Evolutionary conservation across 1,140 invertebrate genomes (phyloP).

Genomic region (Pachypeltis micranthus): DNA sequence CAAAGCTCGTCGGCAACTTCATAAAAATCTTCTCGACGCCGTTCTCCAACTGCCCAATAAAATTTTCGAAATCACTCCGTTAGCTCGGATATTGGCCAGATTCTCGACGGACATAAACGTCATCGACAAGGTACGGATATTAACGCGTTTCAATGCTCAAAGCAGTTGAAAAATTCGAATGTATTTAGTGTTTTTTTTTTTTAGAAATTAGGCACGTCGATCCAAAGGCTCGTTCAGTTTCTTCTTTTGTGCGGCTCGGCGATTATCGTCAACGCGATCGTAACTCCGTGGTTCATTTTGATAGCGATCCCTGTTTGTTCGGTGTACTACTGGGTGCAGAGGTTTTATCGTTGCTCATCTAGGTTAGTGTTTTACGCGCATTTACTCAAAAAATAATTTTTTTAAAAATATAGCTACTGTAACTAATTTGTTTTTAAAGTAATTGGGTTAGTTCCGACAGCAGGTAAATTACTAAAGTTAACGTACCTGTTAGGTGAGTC

Average conservation of each 20-base stretch:
- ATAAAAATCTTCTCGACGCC: conserved; percentile 47
- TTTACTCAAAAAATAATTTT: neutral
- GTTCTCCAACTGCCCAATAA: conserved; percentile 48
- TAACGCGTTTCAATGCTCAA: too few species aligned
- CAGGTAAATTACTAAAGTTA: too few species aligned
- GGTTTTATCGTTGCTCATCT: conserved; percentile 56
- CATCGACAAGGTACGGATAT: conserved; percentile 67
- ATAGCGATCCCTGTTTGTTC: conserved; percentile 51
- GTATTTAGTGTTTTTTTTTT: conserved; percentile 25
- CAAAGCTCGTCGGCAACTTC: conserved; percentile 46
- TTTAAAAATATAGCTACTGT: neutral
- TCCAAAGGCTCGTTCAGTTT: conserved; percentile 59
- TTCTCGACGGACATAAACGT: conserved; percentile 57
- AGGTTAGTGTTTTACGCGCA: conserved; percentile 40
- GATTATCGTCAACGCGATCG: conserved; percentile 53
- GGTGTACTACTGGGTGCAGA: conserved; percentile 54
- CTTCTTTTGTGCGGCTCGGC: conserved; percentile 57
- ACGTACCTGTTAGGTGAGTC: too few species aligned
- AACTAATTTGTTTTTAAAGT: conserved; percentile 5
- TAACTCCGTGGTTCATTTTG: conserved; percentile 58
- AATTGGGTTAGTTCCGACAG: too few species aligned
- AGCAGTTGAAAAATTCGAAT: neutral
- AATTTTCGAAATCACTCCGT: conserved; percentile 59
- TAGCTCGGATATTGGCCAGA: conserved; percentile 64
- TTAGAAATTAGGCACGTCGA: conserved; percentile 63